Evolutionary conservation across 2,888 invertebrate species (phyloP), one percentile per base, ranked within the genome.

Genomic region (Temnothorax unifasciatus): DNA sequence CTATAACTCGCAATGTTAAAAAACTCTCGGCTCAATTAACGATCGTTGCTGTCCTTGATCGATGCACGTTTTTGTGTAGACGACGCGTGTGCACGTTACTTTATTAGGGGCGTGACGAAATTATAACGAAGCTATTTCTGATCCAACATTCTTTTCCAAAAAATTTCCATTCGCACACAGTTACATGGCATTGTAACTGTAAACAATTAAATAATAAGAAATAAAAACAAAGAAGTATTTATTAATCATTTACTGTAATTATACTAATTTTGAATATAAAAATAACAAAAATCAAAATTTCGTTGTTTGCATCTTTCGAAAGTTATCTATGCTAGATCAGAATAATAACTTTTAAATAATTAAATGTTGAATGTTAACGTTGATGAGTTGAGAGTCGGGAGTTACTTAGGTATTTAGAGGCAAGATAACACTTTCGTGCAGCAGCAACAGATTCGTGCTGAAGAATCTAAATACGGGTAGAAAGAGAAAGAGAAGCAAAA

Each of bases 391-490:
- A 29, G 29, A 29, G 90, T 88, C 71, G 54, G 6, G 34, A 64
- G 50, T 85, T 84, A 76, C 57, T 75, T 75, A 29, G 29, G 74
- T 74, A 86, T 89, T 85, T 87, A 86, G 50, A 86, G 50, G 69
- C 50, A 76, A 79, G 85, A 86, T 74, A 86, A 87, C 81, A 87
- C 81, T 84, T 86, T 79, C 64, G 76, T 86, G 79, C 76, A 59
- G 82, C 83, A 76, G 71, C 77, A 84, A 71, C 85, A 83, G 81
- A 84, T 71, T 57, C 11, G 61, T 66, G 64, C 64, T 50, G 59
- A 85, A 76, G 73, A 71, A 81, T 85, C 83, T 90, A 86, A 90
- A 90, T 86, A 76, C 82, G 73, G 68, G 82, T 73, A 18, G 61
- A 57, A n/a, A 59, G 3, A 68, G 63, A 59, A 68, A 66, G 11